These are phyloP conservation scores for Drosophila sucinea DNA, from an alignment of 1,140 invertebrate genomes.

Conservation along the genomic window DNA sequence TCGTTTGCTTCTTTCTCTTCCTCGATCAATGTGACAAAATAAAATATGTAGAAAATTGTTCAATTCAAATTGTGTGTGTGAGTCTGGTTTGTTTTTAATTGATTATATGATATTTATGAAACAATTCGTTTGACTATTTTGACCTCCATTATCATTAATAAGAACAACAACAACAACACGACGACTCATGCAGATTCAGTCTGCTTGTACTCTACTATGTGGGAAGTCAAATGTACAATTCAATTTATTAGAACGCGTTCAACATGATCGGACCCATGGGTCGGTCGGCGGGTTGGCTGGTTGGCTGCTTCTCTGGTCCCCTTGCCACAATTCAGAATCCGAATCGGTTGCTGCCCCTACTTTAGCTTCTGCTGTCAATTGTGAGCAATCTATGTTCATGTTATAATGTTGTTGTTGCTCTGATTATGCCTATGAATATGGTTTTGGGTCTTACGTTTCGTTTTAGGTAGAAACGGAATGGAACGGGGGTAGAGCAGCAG, in stretches of 20 bases:
- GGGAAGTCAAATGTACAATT: slow-evolving; percentile 79
- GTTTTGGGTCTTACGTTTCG: slow-evolving; percentile 33
- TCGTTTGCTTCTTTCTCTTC: background rate
- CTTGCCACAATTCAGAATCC: slow-evolving; percentile 1
- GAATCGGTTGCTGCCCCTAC: background rate
- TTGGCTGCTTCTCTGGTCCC: background rate
- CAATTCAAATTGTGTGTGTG: slow-evolving; percentile 47
- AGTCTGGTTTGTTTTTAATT: slow-evolving; percentile 56
- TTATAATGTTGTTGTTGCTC: slow-evolving; percentile 27
- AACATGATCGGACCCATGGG: slow-evolving; percentile 57
- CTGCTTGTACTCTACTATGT: slow-evolving; percentile 18
- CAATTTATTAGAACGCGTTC: slow-evolving; percentile 78
- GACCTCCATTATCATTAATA: slow-evolving; percentile 81
- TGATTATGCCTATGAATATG: slow-evolving; percentile 46
- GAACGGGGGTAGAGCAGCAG: background rate
- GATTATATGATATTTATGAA: slow-evolving; percentile 78
- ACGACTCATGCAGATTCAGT: slow-evolving; percentile 6
- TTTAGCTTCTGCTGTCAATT: slow-evolving; percentile 47
- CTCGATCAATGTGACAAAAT: background rate
- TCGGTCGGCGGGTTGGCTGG: background rate
- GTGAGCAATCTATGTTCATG: slow-evolving; percentile 62
- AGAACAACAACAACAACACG: slow-evolving; percentile 15
- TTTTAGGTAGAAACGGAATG: slow-evolving; percentile 12
- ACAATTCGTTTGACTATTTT: slow-evolving; percentile 76
- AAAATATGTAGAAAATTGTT: slow-evolving; percentile 49